A percentile compares a stretch with the other conserved stretches of the same genome.
These are phyloP conservation scores for Scophthalmus maximus DNA, from an alignment of 2,113 vertebrate genomes.

Conservation along the genomic window DNA sequence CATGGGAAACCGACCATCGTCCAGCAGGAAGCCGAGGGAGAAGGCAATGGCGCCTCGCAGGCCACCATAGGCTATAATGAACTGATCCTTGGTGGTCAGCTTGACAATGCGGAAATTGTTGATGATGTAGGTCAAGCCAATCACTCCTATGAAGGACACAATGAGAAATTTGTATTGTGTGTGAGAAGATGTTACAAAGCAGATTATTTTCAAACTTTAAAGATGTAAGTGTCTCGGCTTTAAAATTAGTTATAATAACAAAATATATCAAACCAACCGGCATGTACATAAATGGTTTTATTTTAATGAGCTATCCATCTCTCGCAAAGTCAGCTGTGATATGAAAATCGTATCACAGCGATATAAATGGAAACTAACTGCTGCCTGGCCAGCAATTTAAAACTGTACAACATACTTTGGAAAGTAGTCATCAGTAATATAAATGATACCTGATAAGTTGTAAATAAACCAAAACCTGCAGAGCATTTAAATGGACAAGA, in stretches of 20 bases:
- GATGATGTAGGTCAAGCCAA: constrained; percentile 93
- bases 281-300: too few relatives aligned
- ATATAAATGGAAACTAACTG: background rate
- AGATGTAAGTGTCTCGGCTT: too few relatives aligned
- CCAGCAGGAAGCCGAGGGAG: constrained; percentile 93
- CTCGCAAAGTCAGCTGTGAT: too few relatives aligned
- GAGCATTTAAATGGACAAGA: background rate
- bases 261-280: too few relatives aligned
- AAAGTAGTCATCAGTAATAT: background rate
- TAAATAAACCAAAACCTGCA: background rate
- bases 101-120: constrained; percentile 99
- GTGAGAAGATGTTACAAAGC: background rate
- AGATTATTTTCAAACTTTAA: background rate
- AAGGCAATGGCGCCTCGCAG: constrained; percentile 97
- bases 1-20: constrained; percentile 81
- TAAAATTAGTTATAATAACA: too few relatives aligned
- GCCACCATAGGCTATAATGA: constrained; percentile 97
- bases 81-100: constrained; percentile 97
- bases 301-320: background rate
- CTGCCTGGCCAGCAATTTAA: background rate
- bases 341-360: background rate
- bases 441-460: too few relatives aligned
- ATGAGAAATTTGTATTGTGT: background rate
- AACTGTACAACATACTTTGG: background rate
- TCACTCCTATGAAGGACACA: constrained; percentile 84